Evolutionary conservation across 2,888 invertebrate species (phyloP), one percentile per base, ranked within the genome.

Genomic region (Quadroppia sp.): DNA sequence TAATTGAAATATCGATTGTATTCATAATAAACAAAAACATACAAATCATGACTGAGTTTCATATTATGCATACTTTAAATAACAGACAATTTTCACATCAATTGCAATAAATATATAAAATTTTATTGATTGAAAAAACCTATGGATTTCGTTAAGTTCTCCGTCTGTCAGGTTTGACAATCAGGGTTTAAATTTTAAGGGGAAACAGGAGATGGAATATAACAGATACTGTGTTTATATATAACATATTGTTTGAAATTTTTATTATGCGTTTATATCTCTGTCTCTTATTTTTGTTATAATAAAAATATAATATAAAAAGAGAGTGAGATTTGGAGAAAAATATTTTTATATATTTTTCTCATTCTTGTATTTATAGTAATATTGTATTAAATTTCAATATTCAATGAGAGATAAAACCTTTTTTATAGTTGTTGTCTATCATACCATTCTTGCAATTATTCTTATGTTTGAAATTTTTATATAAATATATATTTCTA

Each of bases 1-100:
- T 64, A 32, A 64, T 36, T 64, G 20, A 20, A 36, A 20, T 69
- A 69, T 69, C 20, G 69, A 69, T 69, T 69, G 69, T 69, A 45
- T 69, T 25, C 23, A 69, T 42, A 69, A n/a, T n/a, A n/a, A n/a
- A n/a, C n/a, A n/a, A n/a, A n/a, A 28, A 69, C 13, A 69, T 45
- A 42, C 13, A 67, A 69, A 69, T 45, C n/a, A 45, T 69, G 45
- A 40, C n/a, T 40, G 11, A 40, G 23, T 40, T 23, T n/a, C n/a
- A n/a, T n/a, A n/a, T n/a, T n/a, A n/a, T n/a, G n/a, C n/a, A 32
- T 30, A 67, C 20, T 59, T 69, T 69, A 25, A 69, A 69, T 64
- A 64, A 64, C 7, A 20, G 20, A 36, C 30, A 20, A n/a, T 64
- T 64, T 36, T 11, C 32, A 17, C 32, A 64, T 69, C 45, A 15